phyloP scores from a whole-genome alignment of 1,140 invertebrate genomes.

The Micrasema minimum region DNA sequence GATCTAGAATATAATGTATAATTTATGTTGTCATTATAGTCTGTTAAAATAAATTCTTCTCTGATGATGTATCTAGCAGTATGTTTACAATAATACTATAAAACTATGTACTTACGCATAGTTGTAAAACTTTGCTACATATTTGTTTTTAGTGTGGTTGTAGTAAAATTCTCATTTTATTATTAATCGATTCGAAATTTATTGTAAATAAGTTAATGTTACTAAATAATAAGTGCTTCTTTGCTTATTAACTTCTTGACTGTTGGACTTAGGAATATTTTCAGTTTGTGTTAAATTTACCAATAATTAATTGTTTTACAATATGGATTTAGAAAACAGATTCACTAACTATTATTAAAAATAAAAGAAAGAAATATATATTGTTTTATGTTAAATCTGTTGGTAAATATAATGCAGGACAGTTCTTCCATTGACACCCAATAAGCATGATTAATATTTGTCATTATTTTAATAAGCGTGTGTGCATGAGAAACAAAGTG shows the following conservation, averaged over 20 bases:
- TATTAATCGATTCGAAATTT: conserved; percentile 10
- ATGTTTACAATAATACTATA: too few species aligned
- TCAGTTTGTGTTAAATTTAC: not conserved
- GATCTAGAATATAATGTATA: too few species aligned
- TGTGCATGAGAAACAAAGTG: too few species aligned
- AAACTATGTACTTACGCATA: too few species aligned
- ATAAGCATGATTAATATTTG: too few species aligned
- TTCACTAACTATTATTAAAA: not conserved
- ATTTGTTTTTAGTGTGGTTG: conserved; percentile 22
- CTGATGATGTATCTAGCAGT: too few species aligned
- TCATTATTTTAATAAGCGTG: too few species aligned
- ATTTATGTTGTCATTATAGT: too few species aligned
- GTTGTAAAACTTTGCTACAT: not conserved
- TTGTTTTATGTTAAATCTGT: too few species aligned
- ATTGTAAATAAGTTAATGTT: conserved; percentile 31
- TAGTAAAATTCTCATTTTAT: conserved; percentile 1
- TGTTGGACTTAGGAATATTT: not conserved
- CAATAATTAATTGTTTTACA: conserved; percentile 11
- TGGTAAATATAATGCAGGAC: too few species aligned
- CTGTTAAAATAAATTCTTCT: too few species aligned
- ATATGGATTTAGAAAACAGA: conserved; percentile 5
- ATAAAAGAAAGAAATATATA: not conserved
- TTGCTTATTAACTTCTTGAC: conserved; percentile 7
- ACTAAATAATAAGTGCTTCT: conserved; percentile 22
- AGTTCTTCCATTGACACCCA: too few species aligned